Evolutionary conservation across 2,888 invertebrate genomes (phyloP), one percentile per base, ranked within the genome.

Genomic region (Xylota sylvarum): DNA sequence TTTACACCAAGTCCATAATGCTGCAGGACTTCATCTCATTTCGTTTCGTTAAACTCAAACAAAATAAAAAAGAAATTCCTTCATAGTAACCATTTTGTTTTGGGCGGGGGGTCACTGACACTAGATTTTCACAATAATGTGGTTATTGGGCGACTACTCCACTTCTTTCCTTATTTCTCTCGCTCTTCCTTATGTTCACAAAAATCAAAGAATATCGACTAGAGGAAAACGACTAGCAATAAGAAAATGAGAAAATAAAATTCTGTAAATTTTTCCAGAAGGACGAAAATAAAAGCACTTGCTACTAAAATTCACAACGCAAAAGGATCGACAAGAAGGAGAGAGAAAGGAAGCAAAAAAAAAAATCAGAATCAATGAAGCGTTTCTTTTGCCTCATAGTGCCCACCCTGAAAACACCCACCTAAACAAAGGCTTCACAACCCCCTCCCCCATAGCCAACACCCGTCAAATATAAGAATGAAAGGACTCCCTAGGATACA

Each of bases 251-350:
- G 43, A 48, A 69, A 19, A 27, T 40, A 55, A 48, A 56, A 73
- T 69, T 35, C 55, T 84, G 65, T 80, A 76, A 74, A 76, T 80
- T 80, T 46, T 58, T 65, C 70, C 52, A 50, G 50, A 70, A 79
- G 56, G 64, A 65, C 27, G 70, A 79, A 84, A 79, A 80, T 77
- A 80, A 80, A 74, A 74, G 64, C 79, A 76, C 58, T 85, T 85
- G 84, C 73, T 62, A 30, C 67, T 46, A 67, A 64, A 77, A 58
- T 60, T 77, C 65, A 77, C 78, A 84, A 67, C 67, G 73, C 50
- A 58, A 62, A 56, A 62, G 40, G 32, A 56, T 72, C 62, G 60
- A 60, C 30, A 30, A 40, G 12, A 56, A 9, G 50, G 40, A 73
- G 14, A 65, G 32, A n/a, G 23, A 35, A 5, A 43, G 6, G 4